Evolutionary conservation across 2,888 invertebrate genomes (phyloP).

Genomic region (Gari tellinella): DNA sequence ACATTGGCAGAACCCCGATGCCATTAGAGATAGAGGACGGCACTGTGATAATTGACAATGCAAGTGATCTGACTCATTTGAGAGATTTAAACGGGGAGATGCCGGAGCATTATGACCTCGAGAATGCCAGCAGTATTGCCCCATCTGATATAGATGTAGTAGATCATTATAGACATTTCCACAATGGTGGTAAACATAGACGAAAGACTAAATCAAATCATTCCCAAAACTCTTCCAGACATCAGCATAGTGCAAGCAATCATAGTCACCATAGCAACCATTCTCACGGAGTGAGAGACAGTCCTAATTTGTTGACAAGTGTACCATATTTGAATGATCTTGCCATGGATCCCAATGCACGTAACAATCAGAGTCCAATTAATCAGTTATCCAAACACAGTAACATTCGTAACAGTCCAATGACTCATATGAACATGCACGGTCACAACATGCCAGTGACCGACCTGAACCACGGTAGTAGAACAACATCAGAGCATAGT

Average conservation of each 20-base stretch:
- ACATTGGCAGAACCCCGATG: conserved; percentile 86
- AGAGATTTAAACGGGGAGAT: conserved; percentile 69
- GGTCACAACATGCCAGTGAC: conserved; percentile 67
- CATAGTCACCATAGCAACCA: conserved; percentile 55
- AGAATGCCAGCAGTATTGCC: conserved; percentile 98
- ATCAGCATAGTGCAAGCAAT: conserved; percentile 52
- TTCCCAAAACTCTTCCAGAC: conserved; percentile 60
- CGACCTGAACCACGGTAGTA: conserved; percentile 63
- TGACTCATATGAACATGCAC: conserved; percentile 70
- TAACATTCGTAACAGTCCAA: conserved; percentile 67
- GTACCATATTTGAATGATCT: conserved; percentile 67
- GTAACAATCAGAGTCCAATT: conserved; percentile 60
- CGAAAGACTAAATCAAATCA: conserved; percentile 81
- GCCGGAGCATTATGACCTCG: conserved; percentile 91
- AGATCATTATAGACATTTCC: conserved; percentile 96
- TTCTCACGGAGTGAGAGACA: conserved; percentile 53
- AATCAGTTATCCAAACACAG: conserved; percentile 68
- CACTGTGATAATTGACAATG: conserved; percentile 80
- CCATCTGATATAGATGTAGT: conserved; percentile 98
- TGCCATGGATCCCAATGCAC: conserved; percentile 65
- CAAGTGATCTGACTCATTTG: conserved; percentile 71
- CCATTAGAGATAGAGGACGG: conserved; percentile 77
- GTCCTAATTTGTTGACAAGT: conserved; percentile 60
- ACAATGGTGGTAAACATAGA: conserved; percentile 89
- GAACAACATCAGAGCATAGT: conserved; percentile 75